Evolutionary conservation across 2,113 vertebrate species (phyloP).

Genomic region (Pitta sordida): DNA sequence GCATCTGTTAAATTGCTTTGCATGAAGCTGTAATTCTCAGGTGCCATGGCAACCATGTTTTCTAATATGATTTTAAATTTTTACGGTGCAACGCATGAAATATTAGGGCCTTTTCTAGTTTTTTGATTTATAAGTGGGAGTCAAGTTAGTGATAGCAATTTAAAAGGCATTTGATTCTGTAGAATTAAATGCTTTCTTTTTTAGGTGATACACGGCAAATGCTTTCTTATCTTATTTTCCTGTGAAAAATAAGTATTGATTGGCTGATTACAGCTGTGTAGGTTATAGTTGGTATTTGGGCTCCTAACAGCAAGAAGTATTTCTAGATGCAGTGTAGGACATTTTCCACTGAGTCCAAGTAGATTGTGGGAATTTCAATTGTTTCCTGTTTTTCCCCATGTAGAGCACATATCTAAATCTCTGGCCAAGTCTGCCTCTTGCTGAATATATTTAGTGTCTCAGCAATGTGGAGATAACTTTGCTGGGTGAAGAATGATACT

Average conservation of each 20-base stretch:
- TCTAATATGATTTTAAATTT: slow-evolving; percentile 63
- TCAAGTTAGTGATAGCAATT: slow-evolving; percentile 1
- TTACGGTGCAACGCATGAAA: slow-evolving; percentile 31
- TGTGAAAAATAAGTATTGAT: not conserved
- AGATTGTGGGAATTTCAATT: not conserved
- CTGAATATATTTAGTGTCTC: not conserved
- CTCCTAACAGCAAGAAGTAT: not conserved
- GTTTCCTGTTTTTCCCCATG: not conserved
- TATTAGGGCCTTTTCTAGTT: slow-evolving; percentile 21
- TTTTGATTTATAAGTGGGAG: slow-evolving; percentile 48
- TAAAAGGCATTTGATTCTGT: not conserved
- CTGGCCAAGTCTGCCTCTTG: not conserved
- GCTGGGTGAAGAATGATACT: not conserved
- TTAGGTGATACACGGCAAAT: not conserved
- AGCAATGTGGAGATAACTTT: not conserved
- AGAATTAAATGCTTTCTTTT: not conserved
- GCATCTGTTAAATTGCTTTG: slow-evolving; percentile 63
- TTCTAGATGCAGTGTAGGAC: not conserved
- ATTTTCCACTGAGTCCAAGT: not conserved
- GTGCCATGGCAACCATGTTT: slow-evolving; percentile 65
- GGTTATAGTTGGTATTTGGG: not conserved
- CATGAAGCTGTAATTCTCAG: slow-evolving; percentile 62
- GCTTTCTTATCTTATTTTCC: not conserved
- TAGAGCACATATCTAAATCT: not conserved
- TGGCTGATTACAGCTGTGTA: not conserved